phyloP scores from a whole-genome alignment of 2,797 vertebrate genomes.

The Cryptoblepharus egeriae region DNA sequence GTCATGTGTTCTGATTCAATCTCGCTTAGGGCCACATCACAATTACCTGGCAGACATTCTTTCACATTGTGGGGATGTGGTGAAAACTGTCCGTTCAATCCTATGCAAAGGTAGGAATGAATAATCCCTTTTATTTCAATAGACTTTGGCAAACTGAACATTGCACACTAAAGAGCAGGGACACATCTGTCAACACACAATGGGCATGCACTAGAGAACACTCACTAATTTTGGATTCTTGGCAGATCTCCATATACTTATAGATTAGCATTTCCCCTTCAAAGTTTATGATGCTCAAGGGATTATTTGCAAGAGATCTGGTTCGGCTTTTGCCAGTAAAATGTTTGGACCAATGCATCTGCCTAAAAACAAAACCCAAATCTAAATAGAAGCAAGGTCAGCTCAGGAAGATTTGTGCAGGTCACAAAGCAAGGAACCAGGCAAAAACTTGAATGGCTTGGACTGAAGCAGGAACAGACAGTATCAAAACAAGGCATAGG shows the following conservation, averaged over 20 bases:
- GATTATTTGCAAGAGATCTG: background rate
- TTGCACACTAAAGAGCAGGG: background rate
- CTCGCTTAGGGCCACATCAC: background rate
- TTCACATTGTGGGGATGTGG: background rate
- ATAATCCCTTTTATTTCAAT: background rate
- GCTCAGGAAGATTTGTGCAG: background rate
- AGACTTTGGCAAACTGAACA: background rate
- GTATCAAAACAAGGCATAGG: background rate
- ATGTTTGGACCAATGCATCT: background rate
- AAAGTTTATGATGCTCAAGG: background rate
- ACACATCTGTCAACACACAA: background rate
- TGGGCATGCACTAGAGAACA: background rate
- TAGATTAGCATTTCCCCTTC: background rate
- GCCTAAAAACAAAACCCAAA: background rate
- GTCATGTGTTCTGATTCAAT: background rate
- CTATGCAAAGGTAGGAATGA: background rate
- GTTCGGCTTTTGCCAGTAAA: background rate
- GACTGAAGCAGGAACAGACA: background rate
- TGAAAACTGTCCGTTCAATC: background rate
- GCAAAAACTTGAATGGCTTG: background rate
- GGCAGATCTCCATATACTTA: background rate
- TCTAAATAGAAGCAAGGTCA: background rate
- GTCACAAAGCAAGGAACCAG: background rate
- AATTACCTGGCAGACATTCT: background rate
- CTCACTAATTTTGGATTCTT: background rate